These are phyloP conservation scores for Dendrocincla tyrannina DNA, from an alignment of 2,797 vertebrate genomes.

Conservation along the genomic window DNA sequence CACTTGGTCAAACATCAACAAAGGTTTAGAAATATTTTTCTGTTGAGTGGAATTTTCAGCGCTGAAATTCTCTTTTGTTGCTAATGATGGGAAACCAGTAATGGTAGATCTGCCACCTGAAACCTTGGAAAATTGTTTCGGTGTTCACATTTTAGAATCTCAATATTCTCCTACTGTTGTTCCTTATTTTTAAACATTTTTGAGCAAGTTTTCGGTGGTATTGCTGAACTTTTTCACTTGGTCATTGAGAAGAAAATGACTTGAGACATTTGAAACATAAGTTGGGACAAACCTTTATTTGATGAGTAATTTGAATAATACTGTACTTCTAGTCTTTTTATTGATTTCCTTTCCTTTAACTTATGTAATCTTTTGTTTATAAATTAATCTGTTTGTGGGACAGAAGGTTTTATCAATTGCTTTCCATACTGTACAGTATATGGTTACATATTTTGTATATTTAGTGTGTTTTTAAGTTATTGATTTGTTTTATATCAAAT, in stretches of 20 bases:
- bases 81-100: not conserved
- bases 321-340: slow-evolving; percentile 56
- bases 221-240: slow-evolving; percentile 50
- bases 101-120: not conserved
- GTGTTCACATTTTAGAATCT: not conserved
- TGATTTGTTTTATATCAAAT: slow-evolving; percentile 85
- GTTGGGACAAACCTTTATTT: slow-evolving; percentile 46
- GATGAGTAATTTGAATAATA: slow-evolving; percentile 32
- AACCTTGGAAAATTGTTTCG: not conserved
- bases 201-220: slow-evolving; percentile 5
- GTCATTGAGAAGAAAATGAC: slow-evolving; percentile 58
- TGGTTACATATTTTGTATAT: slow-evolving; percentile 82
- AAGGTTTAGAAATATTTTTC: slow-evolving; percentile 23
- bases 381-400: slow-evolving; percentile 72
- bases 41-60: slow-evolving; percentile 24
- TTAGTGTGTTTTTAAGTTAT: slow-evolving; percentile 83
- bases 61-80: not conserved
- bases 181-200: slow-evolving; percentile 25
- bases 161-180: not conserved
- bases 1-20: not conserved
- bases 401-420: slow-evolving; percentile 78
- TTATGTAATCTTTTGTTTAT: slow-evolving; percentile 69
- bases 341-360: slow-evolving; percentile 60
- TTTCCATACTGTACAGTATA: slow-evolving; percentile 84
- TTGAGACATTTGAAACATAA: slow-evolving; percentile 40